Conservation (phyloP, 2,113 vertebrate species). For the Gavialis gangeticus region DNA sequence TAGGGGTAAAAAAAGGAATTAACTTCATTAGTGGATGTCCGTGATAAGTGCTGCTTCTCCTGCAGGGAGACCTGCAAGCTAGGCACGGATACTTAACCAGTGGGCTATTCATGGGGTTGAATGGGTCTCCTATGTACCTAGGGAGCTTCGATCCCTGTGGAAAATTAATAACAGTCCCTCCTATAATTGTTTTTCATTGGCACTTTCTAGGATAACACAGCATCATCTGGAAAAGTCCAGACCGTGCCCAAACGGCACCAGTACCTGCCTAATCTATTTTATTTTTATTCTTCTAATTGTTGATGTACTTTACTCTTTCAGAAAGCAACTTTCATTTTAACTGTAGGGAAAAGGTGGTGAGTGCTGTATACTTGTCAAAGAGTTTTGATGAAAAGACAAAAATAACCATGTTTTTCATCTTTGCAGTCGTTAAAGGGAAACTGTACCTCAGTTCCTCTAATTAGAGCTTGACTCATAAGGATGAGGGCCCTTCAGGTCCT, state of each 20-base stretch:
- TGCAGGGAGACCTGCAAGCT: conserved; percentile 22
- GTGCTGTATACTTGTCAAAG: conserved; percentile 64
- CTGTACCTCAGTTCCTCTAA: conserved; percentile 72
- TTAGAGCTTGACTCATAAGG: conserved; percentile 82
- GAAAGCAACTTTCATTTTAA: conserved; percentile 66
- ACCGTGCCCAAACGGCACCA: conserved; percentile 64
- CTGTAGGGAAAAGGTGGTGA: conserved; percentile 53
- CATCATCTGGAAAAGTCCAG: conserved; percentile 69
- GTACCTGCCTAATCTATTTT: conserved; percentile 70
- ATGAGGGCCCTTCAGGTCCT: conserved; percentile 78
- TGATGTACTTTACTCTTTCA: conserved; percentile 69
- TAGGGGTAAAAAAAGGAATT: conserved; percentile 34
- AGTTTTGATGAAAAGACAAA: conserved; percentile 76
- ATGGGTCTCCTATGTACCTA: conserved; percentile 68
- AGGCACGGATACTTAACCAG: conserved; percentile 47
- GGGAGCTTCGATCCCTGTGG: conserved; percentile 63
- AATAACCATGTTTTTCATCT: conserved; percentile 79
- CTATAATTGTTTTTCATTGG: conserved; percentile 69
- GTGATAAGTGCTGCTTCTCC: conserved; percentile 61
- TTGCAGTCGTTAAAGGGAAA: conserved; percentile 75
- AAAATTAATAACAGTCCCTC: conserved; percentile 59
- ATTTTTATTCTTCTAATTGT: conserved; percentile 74
- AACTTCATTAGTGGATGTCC: neutral
- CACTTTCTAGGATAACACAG: conserved; percentile 63
- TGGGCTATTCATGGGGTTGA: conserved; percentile 67